Evolutionary conservation across 2,888 invertebrate genomes (phyloP).

Genomic region (Ophraella communa): DNA sequence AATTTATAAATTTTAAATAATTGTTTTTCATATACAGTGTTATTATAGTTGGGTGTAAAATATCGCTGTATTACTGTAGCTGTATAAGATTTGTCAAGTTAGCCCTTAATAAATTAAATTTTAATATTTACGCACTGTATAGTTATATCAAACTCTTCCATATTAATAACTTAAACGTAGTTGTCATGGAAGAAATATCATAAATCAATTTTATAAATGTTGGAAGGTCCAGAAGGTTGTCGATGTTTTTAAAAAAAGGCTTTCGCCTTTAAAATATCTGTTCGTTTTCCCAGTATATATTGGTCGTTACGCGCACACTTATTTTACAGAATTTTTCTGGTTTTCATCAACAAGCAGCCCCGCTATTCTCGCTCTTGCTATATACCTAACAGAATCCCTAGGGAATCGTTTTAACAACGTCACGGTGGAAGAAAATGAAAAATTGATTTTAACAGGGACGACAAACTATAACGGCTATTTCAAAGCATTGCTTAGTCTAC

Average conservation of each 20-base stretch:
- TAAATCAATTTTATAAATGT: too few species aligned
- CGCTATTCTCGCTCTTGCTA: not conserved
- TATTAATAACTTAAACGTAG: too few species aligned
- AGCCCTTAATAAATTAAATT: too few species aligned
- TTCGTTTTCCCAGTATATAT: not conserved
- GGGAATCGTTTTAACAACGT: not conserved
- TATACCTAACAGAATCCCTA: not conserved
- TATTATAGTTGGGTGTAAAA: too few species aligned
- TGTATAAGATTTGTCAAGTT: too few species aligned
- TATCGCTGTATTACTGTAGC: too few species aligned
- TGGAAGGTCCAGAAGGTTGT: too few species aligned
- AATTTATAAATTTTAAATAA: too few species aligned
- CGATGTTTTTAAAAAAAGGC: not conserved
- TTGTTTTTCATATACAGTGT: too few species aligned
- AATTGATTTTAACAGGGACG: conserved; percentile 17
- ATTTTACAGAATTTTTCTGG: not conserved
- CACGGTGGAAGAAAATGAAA: conserved; percentile 10
- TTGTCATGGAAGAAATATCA: too few species aligned
- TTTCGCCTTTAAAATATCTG: not conserved
- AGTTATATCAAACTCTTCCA: too few species aligned
- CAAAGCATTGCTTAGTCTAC: conserved; percentile 17
- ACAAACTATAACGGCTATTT: conserved; percentile 21
- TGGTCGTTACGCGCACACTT: not conserved
- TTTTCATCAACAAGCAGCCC: not conserved
- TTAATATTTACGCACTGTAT: too few species aligned